A percentile compares a stretch with the other conserved stretches of the same genome.
phyloP scores from a whole-genome alignment of 2,113 vertebrate species.

The Acinonyx jubatus region DNA sequence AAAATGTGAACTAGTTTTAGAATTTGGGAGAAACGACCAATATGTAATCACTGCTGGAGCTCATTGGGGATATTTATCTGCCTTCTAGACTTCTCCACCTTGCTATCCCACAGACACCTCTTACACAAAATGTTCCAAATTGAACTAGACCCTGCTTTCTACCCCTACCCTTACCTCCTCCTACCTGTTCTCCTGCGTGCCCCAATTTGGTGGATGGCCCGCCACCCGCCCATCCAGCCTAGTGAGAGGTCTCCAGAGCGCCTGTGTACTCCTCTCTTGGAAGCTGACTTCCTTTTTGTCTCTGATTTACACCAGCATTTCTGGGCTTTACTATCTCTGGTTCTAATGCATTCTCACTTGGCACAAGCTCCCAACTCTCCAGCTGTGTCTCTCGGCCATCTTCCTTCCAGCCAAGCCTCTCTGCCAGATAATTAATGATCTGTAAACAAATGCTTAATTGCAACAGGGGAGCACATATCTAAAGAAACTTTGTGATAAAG shows the following conservation, averaged over 20 bases:
- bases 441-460: constrained; percentile 80
- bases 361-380: constrained; percentile 60
- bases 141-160: background rate
- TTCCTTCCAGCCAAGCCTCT: constrained; percentile 66
- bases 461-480: constrained; percentile 65
- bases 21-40: background rate
- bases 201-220: background rate
- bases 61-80: background rate
- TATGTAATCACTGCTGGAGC: background rate
- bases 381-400: constrained; percentile 72
- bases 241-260: background rate
- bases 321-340: constrained; percentile 53
- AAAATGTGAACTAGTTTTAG: background rate
- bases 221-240: background rate
- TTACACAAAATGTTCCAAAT: background rate
- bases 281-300: constrained; percentile 29
- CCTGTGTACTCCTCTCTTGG: background rate
- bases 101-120: background rate
- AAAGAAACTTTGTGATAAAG: constrained; percentile 68
- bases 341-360: constrained; percentile 63
- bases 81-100: background rate
- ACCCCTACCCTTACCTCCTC: background rate
- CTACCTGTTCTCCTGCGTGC: background rate
- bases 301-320: constrained; percentile 38
- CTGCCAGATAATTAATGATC: constrained; percentile 78